Evolutionary conservation across 1,140 invertebrate species (phyloP).

Genomic region (Listronotus oregonensis): DNA sequence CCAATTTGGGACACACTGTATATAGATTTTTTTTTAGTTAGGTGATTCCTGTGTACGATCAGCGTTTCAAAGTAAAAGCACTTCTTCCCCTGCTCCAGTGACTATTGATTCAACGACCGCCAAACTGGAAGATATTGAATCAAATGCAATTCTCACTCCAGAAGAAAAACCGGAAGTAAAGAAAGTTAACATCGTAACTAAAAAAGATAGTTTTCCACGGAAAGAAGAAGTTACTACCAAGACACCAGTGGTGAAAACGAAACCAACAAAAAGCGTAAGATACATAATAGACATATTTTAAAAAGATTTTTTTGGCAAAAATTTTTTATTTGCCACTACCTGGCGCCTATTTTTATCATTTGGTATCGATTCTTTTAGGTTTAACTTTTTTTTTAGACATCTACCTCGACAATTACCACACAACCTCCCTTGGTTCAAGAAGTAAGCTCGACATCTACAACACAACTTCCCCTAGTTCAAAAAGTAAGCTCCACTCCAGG

Average conservation of each 20-base stretch:
- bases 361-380: no score
- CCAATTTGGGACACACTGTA: no score
- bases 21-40: constrained; percentile 18
- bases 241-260: not conserved
- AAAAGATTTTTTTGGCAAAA: no score
- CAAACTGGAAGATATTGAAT: constrained; percentile 11
- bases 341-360: no score
- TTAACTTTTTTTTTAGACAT: no score
- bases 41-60: constrained; percentile 66
- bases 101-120: constrained; percentile 16
- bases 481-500: constrained; percentile 27
- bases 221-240: not conserved
- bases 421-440: constrained; percentile 40
- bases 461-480: constrained; percentile 43
- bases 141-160: constrained; percentile 19
- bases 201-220: constrained; percentile 3
- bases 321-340: no score
- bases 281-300: no score
- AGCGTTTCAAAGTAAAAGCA: constrained; percentile 52
- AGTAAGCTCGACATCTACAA: constrained; percentile 40
- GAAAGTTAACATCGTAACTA: not conserved
- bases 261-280: not conserved
- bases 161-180: constrained; percentile 1
- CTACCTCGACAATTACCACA: constrained; percentile 40
- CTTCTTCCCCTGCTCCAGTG: constrained; percentile 43